These are phyloP conservation scores for Dioctria linearis DNA, from an alignment of 2,888 invertebrate species.

Conservation along the genomic window DNA sequence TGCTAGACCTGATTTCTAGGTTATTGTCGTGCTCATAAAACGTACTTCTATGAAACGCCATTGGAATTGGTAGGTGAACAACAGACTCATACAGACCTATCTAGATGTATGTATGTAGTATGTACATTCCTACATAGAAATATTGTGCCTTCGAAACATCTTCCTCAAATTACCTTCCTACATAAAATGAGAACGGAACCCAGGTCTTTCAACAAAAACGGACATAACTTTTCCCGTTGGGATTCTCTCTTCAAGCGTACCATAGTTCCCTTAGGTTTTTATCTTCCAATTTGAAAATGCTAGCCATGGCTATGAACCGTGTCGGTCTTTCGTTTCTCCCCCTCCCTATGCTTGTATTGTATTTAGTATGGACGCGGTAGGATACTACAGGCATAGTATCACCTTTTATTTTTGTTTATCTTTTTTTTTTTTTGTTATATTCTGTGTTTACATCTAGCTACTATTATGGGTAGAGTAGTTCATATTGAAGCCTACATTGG, in stretches of 20 bases:
- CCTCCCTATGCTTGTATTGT: not conserved
- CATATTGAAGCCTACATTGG: conserved; percentile 19
- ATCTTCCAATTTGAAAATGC: not conserved
- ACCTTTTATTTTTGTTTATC: conserved; percentile 10
- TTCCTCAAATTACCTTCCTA: conserved; percentile 29
- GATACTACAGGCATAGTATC: not conserved
- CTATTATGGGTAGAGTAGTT: conserved; percentile 24
- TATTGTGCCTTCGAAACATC: not conserved
- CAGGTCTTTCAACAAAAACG: conserved; percentile 24
- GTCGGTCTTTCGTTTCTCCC: not conserved
- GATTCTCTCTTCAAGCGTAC: not conserved
- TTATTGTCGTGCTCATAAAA: conserved; percentile 17
- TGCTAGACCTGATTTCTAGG: not conserved
- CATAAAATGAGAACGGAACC: not conserved
- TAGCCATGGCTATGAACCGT: not conserved
- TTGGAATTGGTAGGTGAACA: not conserved
- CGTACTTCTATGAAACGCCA: not conserved
- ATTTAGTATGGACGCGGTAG: not conserved
- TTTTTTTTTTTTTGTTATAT: conserved; percentile 4
- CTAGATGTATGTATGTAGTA: too few relatives aligned
- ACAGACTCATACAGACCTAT: too few relatives aligned
- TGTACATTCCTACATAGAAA: too few relatives aligned
- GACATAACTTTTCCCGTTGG: conserved; percentile 19
- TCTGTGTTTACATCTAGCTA: not conserved
- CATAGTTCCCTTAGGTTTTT: not conserved